Conservation (phyloP, 2,113 vertebrate genomes). For the Colossoma macropomum region DNA sequence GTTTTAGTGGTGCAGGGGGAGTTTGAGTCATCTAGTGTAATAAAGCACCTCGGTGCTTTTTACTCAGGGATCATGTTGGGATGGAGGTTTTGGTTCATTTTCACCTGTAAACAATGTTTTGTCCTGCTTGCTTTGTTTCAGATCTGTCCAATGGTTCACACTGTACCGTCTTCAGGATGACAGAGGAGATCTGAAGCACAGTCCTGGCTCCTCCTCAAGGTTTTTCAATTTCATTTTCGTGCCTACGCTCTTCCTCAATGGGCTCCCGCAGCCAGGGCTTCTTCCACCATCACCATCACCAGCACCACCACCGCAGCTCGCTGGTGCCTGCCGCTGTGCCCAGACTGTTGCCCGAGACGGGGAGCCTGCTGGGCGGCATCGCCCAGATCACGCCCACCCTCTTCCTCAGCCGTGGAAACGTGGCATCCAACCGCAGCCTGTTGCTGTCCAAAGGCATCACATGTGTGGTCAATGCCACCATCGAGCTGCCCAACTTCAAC, state of each 20-base stretch:
- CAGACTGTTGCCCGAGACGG: conserved; percentile 84
- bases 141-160: conserved; percentile 22
- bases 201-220: conserved; percentile 31
- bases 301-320: conserved; percentile 76
- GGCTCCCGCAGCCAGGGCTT: conserved; percentile 93
- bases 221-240: conserved; percentile 26
- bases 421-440: conserved; percentile 94
- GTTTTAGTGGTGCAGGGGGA: neutral
- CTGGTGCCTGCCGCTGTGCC: conserved; percentile 81
- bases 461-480: conserved; percentile 94
- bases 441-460: conserved; percentile 94
- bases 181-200: conserved; percentile 61
- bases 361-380: conserved; percentile 86
- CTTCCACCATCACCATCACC: conserved; percentile 71
- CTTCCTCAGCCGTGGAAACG: conserved; percentile 93
- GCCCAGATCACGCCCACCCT: conserved; percentile 95
- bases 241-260: conserved; percentile 74
- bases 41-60: neutral
- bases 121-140: conserved; percentile 57
- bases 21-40: conserved; percentile 2
- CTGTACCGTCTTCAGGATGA: conserved; percentile 54
- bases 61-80: neutral
- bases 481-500: conserved; percentile 97
- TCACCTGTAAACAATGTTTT: neutral
- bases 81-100: neutral